A percentile compares a stretch with the other conserved stretches of the same genome.
phyloP scores from a whole-genome alignment of 2,113 vertebrate species.

The Sapajus apella region DNA sequence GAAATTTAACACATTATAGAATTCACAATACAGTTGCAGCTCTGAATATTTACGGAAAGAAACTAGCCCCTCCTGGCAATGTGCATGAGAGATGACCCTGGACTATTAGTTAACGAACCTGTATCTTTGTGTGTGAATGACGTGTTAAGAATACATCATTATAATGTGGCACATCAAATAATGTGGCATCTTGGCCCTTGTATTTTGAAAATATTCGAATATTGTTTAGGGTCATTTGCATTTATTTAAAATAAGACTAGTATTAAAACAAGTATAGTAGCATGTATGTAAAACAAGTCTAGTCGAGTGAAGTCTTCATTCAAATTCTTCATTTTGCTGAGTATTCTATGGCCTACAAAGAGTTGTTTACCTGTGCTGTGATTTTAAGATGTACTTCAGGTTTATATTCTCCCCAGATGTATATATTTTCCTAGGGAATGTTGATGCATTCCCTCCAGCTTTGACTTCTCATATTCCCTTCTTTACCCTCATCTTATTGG shows the following conservation, averaged over 20 bases:
- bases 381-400: slow-evolving; percentile 51
- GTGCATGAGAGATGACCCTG: slow-evolving; percentile 36
- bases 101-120: slow-evolving; percentile 56
- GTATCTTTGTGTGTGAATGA: slow-evolving; percentile 20
- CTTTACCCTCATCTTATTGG: slow-evolving; percentile 71
- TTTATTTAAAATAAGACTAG: slow-evolving; percentile 11
- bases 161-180: background rate
- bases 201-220: background rate
- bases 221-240: background rate
- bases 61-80: slow-evolving; percentile 66
- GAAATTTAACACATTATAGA: background rate
- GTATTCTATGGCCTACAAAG: background rate
- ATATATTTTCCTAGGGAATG: slow-evolving; percentile 59
- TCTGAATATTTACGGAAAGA: slow-evolving; percentile 54
- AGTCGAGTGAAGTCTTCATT: background rate
- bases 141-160: background rate
- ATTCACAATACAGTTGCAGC: slow-evolving; percentile 38
- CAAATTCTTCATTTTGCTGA: background rate
- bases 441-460: slow-evolving; percentile 58
- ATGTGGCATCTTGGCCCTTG: background rate
- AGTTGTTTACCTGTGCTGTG: background rate
- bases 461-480: slow-evolving; percentile 58
- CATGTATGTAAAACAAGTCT: slow-evolving; percentile 12
- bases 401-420: slow-evolving; percentile 52
- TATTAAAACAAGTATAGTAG: slow-evolving; percentile 15